Percentiles rank a stretch among this genome's conserved stretches.
Evolutionary conservation across 2,113 vertebrate genomes (phyloP).

Genomic region (Ceuthmochares aereus): DNA sequence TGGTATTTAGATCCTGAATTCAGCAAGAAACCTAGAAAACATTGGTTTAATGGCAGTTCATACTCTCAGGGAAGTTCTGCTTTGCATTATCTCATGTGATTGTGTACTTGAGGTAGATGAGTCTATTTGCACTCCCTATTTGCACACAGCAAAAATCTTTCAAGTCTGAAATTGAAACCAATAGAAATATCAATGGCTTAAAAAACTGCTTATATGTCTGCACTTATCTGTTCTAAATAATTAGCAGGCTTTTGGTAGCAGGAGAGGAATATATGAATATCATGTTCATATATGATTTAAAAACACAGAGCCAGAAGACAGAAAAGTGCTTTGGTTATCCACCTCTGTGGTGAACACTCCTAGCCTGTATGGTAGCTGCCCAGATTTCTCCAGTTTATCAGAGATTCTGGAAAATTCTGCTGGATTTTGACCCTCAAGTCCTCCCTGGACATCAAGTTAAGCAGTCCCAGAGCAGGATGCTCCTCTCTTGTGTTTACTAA

Average conservation of each 20-base stretch:
- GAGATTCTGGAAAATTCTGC: neutral
- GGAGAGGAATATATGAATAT: neutral
- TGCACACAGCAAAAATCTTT: neutral
- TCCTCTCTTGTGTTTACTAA: rapidly evolving
- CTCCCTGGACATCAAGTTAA: rapidly evolving
- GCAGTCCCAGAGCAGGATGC: neutral
- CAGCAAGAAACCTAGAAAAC: neutral
- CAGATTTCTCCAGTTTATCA: neutral
- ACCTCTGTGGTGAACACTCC: rapidly evolving
- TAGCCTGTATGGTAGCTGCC: rapidly evolving
- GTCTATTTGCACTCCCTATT: neutral
- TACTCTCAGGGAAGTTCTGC: neutral
- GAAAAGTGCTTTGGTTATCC: neutral
- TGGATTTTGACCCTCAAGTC: rapidly evolving
- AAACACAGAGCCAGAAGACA: neutral
- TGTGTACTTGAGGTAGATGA: neutral
- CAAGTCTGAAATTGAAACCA: neutral
- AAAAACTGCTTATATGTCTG: neutral
- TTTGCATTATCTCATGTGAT: neutral
- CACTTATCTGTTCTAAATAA: neutral
- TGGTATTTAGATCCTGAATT: neutral
- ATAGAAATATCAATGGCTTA: neutral
- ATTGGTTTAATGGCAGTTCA: neutral
- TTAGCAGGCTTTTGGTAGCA: neutral
- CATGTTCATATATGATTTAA: neutral